A percentile compares a stretch with the other conserved stretches of the same genome.
Conservation (phyloP, 2,113 vertebrate genomes). For the Epinephelus moara region DNA sequence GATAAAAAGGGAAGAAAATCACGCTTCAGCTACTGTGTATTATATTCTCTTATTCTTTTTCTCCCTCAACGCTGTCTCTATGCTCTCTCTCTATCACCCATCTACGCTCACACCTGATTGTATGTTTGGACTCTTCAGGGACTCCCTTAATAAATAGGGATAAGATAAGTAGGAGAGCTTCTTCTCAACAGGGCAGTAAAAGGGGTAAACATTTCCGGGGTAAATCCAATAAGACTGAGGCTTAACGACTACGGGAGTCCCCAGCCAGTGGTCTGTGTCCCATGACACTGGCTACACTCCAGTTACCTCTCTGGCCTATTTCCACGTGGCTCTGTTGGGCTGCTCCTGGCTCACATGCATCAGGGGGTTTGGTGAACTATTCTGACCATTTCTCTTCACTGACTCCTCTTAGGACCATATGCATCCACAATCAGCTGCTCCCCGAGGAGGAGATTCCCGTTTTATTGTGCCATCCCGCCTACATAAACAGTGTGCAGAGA, state of each 20-base stretch:
- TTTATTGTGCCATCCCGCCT: slow-evolving; percentile 66
- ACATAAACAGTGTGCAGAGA: slow-evolving; percentile 68
- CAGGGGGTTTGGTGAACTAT: slow-evolving; percentile 40
- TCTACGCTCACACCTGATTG: slow-evolving; percentile 42
- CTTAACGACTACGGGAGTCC: slow-evolving; percentile 64
- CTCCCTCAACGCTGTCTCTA: slow-evolving; percentile 1
- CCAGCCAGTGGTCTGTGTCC: slow-evolving; percentile 50
- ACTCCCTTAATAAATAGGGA: slow-evolving; percentile 80
- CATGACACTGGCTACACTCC: slow-evolving; percentile 11
- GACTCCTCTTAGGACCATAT: slow-evolving; percentile 47
- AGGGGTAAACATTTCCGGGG: slow-evolving; percentile 77
- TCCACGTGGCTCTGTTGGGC: slow-evolving; percentile 37
- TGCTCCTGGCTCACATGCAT: slow-evolving; percentile 34
- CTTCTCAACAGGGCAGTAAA: slow-evolving; percentile 66
- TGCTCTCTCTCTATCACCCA: slow-evolving; percentile 6
- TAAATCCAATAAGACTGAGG: slow-evolving; percentile 77
- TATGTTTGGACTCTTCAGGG: slow-evolving; percentile 58
- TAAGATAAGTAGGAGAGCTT: slow-evolving; percentile 76
- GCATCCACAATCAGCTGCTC: slow-evolving; percentile 62
- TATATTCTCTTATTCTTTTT: slow-evolving; percentile 12
- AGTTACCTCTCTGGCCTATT: slow-evolving; percentile 31
- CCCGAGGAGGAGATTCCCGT: slow-evolving; percentile 43
- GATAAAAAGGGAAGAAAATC: slow-evolving; percentile 15
- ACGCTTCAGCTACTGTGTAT: slow-evolving; percentile 1
- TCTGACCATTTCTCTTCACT: slow-evolving; percentile 41